Base-by-base conservation (phyloP, 1,140 invertebrate species). In the Drosophila auraria region DNA sequence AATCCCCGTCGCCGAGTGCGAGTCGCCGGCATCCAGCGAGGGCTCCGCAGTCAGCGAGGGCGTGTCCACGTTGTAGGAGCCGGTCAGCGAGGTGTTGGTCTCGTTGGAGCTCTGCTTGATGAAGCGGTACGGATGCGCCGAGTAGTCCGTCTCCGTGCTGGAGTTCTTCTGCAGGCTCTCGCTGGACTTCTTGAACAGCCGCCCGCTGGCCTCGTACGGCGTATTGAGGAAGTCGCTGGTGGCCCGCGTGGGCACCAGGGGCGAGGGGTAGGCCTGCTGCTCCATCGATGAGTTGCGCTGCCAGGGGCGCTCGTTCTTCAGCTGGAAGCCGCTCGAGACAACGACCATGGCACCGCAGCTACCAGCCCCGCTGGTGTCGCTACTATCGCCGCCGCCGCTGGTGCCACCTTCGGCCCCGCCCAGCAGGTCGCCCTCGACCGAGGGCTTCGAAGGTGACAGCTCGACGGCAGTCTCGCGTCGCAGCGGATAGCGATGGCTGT, bases 61-160 rank as follows among this genome's bases (percentile, higher is more conserved):
- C 40, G 92, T 93, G 47, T 93, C 92, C 38, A 93, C 83, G 23
- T 93, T 93, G 33, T 92, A 93, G 47, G 92, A 93, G 49, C 92
- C 92, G 5, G 92, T 93, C 40, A 87, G 81, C 33, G 92, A 93
- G 33, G 92, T 92, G 58, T 91, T 93, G 6, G 92, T 93, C 62
- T 93, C 92, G 30, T 93, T 93, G 50, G 92, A 93, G 51, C 92
- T 93, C 82, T 93, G 92, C 61, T 93, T 93, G 45, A 93, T 93
- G 42, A 93, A 92, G 20, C 90, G 82, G 71, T 93, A 93, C 17
- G 92, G 92, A 72, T 93, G 92, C 7, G 86, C 83, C 53, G 92
- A 93, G 58, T 93, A 93, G 51, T 93, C 92, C 4, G 92, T 93
- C 25, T 93, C 92, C n/a, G 92, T 93, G 70, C 92, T 93, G 9